Base-by-base conservation (phyloP, 2,888 invertebrate species). In the Agrochola lota region DNA sequence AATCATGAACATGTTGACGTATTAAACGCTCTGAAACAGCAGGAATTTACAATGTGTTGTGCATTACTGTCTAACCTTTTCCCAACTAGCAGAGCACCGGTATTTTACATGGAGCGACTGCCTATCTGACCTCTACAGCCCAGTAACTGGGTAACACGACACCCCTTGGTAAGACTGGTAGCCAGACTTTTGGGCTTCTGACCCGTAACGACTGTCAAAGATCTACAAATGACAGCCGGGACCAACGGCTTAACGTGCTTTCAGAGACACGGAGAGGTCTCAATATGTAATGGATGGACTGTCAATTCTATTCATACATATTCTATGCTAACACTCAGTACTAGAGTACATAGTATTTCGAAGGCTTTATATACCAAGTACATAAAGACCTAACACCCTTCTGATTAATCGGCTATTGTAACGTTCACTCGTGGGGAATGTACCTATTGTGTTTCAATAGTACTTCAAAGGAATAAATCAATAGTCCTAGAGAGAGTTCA, bases 401-500 rank as follows among this genome's bases (percentile, higher is more conserved):
- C 64, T 74, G 30, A 74, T 70, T 78, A 74, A 78, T 76, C 70
- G 69, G 55, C 62, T 72, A 78, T 85, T 85, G 74, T 82, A 76
- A 70, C 62, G 35, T 62, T 60, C 46, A 11, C 12, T 57, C 46
- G 66, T 63, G 73, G 59, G 52, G 57, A 85, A 72, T 72, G 72
- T 77, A 17, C 2, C 55, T 35, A 71, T 84, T 84, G 68, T 81
- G 73, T 68, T 83, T 71, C 55, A 81, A 68, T 43, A 30, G 35
- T 72, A 67, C 55, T 75, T 84, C 82, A 81, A 84, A 81, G 63
- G 69, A 66, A 74, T 78, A 81, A 72, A 74, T 72, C 72, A 85
- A 85, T 77, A 81, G 35, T 57, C 46, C 49, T 49, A 70, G 26
- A 23, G 67, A 63, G 40, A 63, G 71, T 62, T 60, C 62, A 69